Percentiles rank a stretch among this genome's conserved stretches.
phyloP scores from a whole-genome alignment of 2,888 invertebrate genomes.

The Drosophila melanosoma region DNA sequence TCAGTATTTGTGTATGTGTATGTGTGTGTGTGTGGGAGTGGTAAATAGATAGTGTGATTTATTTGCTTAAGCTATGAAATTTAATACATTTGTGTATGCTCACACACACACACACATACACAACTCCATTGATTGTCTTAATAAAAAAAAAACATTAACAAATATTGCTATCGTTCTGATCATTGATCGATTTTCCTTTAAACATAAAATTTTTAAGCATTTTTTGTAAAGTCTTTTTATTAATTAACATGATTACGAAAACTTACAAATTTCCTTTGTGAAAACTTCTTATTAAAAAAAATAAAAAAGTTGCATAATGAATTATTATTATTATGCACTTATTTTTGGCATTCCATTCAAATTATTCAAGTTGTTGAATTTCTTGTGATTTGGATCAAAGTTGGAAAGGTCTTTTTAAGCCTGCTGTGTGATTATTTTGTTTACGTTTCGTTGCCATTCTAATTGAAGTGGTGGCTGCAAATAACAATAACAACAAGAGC shows the following conservation, averaged over 20 bases:
- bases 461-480: slow-evolving; percentile 33
- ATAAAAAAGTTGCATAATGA: background rate
- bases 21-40: background rate
- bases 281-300: background rate
- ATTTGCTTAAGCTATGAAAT: slow-evolving; percentile 6
- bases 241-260: background rate
- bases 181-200: background rate
- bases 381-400: slow-evolving; percentile 16
- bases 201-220: background rate
- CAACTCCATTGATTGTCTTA: background rate
- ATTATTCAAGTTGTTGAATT: background rate
- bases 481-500: slow-evolving; percentile 11
- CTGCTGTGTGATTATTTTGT: background rate
- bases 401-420: slow-evolving; percentile 11
- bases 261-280: background rate
- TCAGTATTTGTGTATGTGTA: background rate
- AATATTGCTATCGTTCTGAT: background rate
- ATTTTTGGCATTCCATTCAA: background rate
- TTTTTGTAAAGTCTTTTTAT: background rate
- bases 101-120: background rate
- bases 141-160: background rate
- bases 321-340: background rate
- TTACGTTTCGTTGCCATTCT: slow-evolving; percentile 35
- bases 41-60: background rate
- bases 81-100: background rate